Percentiles rank a stretch among this genome's conserved stretches.
These are phyloP conservation scores for Aldabrachelys gigantea DNA, from an alignment of 2,113 vertebrate species.

Conservation along the genomic window DNA sequence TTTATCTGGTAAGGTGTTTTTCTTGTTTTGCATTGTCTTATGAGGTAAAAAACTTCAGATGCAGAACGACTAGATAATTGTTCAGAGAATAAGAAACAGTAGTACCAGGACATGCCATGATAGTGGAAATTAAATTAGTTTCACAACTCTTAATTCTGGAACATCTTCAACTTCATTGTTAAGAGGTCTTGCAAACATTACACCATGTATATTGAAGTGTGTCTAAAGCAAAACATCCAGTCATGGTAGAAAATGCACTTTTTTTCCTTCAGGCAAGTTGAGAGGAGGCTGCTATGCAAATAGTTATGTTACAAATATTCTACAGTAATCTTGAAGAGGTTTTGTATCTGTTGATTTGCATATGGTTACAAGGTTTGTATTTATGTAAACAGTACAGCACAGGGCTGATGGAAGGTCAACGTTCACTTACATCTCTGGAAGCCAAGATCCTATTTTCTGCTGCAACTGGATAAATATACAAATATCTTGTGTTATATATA, in stretches of 20 bases:
- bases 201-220: accelerated
- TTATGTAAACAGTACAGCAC: not conserved
- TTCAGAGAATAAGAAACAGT: not conserved
- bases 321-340: not conserved
- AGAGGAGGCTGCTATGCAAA: not conserved
- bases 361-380: not conserved
- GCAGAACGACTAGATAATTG: not conserved
- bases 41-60: not conserved
- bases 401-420: not conserved
- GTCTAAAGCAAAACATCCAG: not conserved
- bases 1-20: not conserved
- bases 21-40: not conserved
- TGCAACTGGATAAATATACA: not conserved
- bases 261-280: not conserved
- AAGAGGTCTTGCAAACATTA: not conserved
- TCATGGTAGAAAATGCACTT: not conserved
- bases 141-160: not conserved
- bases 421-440: not conserved
- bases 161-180: not conserved
- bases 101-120: accelerated
- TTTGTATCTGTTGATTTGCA: not conserved
- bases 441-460: not conserved
- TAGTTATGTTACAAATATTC: not conserved
- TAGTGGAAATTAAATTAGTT: not conserved
- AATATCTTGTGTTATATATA: not conserved